Evolutionary conservation across 1,140 invertebrate genomes (phyloP), one percentile per base, ranked within the genome.

Genomic region (Whitmania pigra): DNA sequence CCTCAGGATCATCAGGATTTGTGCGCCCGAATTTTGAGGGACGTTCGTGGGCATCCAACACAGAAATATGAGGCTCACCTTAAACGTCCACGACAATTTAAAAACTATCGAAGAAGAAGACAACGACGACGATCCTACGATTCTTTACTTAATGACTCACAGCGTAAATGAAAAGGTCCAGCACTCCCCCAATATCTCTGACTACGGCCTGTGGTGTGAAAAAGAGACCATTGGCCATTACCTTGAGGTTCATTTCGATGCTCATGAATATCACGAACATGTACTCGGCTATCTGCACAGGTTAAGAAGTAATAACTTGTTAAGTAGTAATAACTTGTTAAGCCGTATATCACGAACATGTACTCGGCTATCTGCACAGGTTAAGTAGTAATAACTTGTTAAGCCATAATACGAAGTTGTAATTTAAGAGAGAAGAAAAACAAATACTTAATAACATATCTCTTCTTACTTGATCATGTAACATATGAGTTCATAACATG

Each of bases 181-280:
- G 84, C 29, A 96, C 87, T 0, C 95, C 94, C 53, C 94, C 94
- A 67, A 95, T 92, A 81, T 99, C 95, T 83, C 94, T 94, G 18
- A 99, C 89, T 75, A 98, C 90, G 0, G 96, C 96, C 83, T 99
- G 98, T 0, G 97, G 97, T 15, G 97, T 99, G 78, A 99, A 99
- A 78, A 99, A 93, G 27, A 99, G 84, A 25, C 97, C 97, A 84
- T 99, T 93, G 0, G 97, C 95, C 53, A 98, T 83, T 40, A 97
- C 93, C 85, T 99, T 99, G 17, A 99, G 81, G 0, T 88, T 87
- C 77, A 99, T 84, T 82, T 99, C 97, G 7, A 99, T 84, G 77
- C 93, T 96, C 96, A 99, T 99, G 76, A 91, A 93, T 36, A 97
- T 89, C 0, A 99, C 95, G 83, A 99, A 99, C 15, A 90, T 88